Conservation (phyloP, 2,797 vertebrate genomes). For the Cetoscarus ocellatus region DNA sequence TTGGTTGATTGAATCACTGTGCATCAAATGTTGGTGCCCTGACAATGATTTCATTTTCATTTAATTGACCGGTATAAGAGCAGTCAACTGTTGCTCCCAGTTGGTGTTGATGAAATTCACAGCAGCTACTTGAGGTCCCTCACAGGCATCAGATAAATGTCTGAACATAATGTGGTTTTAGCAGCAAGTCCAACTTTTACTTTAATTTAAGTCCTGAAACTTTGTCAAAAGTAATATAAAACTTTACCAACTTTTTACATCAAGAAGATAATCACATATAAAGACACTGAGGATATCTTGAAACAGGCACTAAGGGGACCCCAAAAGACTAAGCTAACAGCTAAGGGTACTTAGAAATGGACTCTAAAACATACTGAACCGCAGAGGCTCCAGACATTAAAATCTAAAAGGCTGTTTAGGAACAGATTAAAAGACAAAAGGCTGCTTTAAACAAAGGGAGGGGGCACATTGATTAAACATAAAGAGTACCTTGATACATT, state of each 20-base stretch:
- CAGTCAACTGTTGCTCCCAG: conserved; percentile 60
- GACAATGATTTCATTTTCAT: conserved; percentile 52
- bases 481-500: too few relatives aligned
- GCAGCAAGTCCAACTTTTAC: conserved; percentile 2
- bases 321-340: too few relatives aligned
- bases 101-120: conserved; percentile 53
- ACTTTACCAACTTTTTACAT: too few relatives aligned
- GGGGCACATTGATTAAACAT: too few relatives aligned
- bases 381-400: too few relatives aligned
- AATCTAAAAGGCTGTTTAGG: too few relatives aligned
- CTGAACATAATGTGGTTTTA: conserved; percentile 11
- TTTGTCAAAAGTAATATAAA: neutral
- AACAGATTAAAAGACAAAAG: too few relatives aligned
- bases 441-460: too few relatives aligned
- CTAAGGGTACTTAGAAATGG: too few relatives aligned
- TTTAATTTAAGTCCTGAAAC: conserved; percentile 10
- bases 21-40: conserved; percentile 41
- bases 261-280: neutral
- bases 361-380: too few relatives aligned
- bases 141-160: conserved; percentile 35
- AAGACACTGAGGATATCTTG: neutral
- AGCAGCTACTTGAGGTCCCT: conserved; percentile 37
- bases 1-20: conserved; percentile 42
- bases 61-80: conserved; percentile 56
- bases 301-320: neutral